Conservation (phyloP, 2,113 vertebrate genomes). For the Pleuronectes platessa region DNA sequence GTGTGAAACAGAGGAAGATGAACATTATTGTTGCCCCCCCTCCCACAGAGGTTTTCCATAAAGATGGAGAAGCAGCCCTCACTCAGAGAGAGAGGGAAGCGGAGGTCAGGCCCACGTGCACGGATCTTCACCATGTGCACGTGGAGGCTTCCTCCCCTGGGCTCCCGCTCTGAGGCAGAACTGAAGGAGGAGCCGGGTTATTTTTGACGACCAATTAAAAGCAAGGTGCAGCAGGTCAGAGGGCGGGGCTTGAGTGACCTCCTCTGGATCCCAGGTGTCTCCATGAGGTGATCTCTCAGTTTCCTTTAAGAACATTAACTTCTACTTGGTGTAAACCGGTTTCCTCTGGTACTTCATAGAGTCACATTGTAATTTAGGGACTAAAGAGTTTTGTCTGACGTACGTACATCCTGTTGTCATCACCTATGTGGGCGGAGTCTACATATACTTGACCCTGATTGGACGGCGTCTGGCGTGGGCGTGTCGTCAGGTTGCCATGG, state of each 20-base stretch:
- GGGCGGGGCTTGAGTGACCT: not conserved
- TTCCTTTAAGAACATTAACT: not conserved
- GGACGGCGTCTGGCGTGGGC: too few relatives aligned
- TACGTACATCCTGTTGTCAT: too few relatives aligned
- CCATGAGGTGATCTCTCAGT: too few relatives aligned
- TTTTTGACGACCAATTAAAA: slow-evolving; percentile 75
- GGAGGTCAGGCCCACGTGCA: slow-evolving; percentile 46
- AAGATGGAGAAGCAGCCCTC: slow-evolving; percentile 71
- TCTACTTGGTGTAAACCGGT: not conserved
- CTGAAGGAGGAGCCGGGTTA: slow-evolving; percentile 58
- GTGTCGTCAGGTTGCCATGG: too few relatives aligned
- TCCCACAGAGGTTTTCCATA: slow-evolving; percentile 79
- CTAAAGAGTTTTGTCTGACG: too few relatives aligned
- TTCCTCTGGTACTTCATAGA: too few relatives aligned
- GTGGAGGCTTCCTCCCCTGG: slow-evolving; percentile 33
- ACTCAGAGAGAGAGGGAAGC: slow-evolving; percentile 4
- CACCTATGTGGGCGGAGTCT: too few relatives aligned
- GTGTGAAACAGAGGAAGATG: not conserved
- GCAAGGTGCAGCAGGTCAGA: slow-evolving; percentile 27
- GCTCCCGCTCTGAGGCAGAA: slow-evolving; percentile 32
- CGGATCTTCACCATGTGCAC: slow-evolving; percentile 35
- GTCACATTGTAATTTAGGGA: too few relatives aligned
- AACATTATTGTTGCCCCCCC: slow-evolving; percentile 4
- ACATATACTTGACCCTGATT: too few relatives aligned
- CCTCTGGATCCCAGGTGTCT: not conserved